phyloP scores from a whole-genome alignment of 2,797 vertebrate genomes.

The Tauraco hartlaubi region DNA sequence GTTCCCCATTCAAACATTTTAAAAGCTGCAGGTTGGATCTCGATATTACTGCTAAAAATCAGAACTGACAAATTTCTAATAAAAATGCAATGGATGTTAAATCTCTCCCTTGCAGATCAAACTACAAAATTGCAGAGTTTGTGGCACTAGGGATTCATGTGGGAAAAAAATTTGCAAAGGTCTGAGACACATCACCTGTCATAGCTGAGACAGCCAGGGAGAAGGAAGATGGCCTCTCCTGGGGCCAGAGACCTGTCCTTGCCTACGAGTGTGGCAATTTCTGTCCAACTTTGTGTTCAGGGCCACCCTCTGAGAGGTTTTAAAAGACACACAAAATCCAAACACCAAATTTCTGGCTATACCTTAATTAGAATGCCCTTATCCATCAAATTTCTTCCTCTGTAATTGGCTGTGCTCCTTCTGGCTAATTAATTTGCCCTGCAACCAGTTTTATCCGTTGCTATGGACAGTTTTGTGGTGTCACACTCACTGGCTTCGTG shows the following conservation, averaged over 20 bases:
- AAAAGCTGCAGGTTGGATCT: neutral
- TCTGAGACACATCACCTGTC: neutral
- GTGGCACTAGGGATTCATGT: neutral
- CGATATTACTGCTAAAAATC: neutral
- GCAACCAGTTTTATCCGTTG: neutral
- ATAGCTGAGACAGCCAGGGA: neutral
- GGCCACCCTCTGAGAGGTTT: neutral
- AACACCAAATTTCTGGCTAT: neutral
- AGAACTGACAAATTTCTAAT: neutral
- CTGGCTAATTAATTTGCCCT: neutral
- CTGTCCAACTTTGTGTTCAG: neutral
- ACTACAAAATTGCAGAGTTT: neutral
- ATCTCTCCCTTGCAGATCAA: neutral
- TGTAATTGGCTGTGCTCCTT: neutral
- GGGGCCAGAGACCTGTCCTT: neutral
- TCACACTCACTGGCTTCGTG: neutral
- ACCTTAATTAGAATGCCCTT: neutral
- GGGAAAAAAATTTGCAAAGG: neutral
- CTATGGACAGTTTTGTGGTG: neutral
- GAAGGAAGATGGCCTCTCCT: neutral
- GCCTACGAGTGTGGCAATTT: accelerated
- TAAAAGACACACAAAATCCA: neutral
- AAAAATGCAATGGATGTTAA: conserved; percentile 4
- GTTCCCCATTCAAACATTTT: neutral
- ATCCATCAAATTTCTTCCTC: neutral